Base-by-base conservation (phyloP, 2,113 vertebrate genomes). In the Brachirus orientalis region DNA sequence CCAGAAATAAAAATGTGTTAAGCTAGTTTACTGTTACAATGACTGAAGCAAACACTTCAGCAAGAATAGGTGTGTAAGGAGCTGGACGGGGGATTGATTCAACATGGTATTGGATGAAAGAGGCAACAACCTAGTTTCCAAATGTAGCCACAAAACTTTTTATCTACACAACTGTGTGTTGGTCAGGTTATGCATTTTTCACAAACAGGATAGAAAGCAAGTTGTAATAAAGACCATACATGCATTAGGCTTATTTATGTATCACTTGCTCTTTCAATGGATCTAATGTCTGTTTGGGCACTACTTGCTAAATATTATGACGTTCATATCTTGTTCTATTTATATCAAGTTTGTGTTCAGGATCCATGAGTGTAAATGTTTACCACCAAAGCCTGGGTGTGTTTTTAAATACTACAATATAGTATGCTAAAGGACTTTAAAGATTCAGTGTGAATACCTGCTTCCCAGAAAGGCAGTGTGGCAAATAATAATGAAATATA, bases 251-350 rank as follows among this genome's bases (percentile, higher is more conserved):
- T 62, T 80, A 18, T 63, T 13, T 82, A 82, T 79, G 57, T 79
- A 85, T 71, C 84, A 80, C 38, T 79, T 80, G 80, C 70, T 38
- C 82, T 72, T 64, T 35, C 48, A 80, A 71, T 47, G 63, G 33
- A 66, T 76, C n/a, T 62, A 53, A 68, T 63, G 60, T 70, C 10
- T 68, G 65, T 79, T 89, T 86, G 84, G 80, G 85, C 75, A 74
- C 80, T 72, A 79, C 28, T 63, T 68, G 46, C 4, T 28, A 53
- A 46, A 14, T 72, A 38, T 55, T 58, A 8, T 66, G 35, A 60
- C 54, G 52, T 61, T 53, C 10, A 53, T 68, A 60, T 71, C 46
- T 54, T 71, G 22, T 70, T 50, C 12, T 52, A 14, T 43, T 43
- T 43, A 13, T 9, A 2, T 40, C 12, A 9, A 48, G 59, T 54